Conservation (phyloP, 2,113 vertebrate genomes). For the Chionis minor region DNA sequence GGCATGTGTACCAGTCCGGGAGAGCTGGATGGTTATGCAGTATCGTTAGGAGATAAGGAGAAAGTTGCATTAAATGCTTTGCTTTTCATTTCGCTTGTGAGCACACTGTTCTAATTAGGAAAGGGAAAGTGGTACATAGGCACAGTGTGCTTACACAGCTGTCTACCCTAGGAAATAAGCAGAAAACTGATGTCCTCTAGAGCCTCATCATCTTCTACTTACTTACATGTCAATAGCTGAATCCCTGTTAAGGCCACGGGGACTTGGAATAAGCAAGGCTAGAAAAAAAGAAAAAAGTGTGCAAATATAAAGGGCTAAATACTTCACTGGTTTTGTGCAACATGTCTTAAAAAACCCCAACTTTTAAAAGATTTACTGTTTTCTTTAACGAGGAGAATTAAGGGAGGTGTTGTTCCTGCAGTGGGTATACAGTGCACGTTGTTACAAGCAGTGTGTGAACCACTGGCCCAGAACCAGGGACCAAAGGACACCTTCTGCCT, state of each 20-base stretch:
- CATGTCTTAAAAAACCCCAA: background rate
- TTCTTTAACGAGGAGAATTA: background rate
- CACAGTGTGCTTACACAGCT: background rate
- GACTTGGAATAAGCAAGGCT: background rate
- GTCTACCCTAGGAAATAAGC: background rate
- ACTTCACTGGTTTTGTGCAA: background rate
- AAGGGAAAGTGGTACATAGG: background rate
- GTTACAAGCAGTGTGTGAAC: background rate
- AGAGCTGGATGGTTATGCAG: background rate
- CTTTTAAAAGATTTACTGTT: background rate
- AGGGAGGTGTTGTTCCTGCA: background rate
- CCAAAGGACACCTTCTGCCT: background rate
- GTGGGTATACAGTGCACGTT: fast-evolving
- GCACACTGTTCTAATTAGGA: background rate
- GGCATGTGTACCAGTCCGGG: background rate
- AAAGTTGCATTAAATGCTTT: background rate
- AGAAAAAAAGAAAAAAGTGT: background rate
- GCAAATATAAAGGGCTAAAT: background rate
- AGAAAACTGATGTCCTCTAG: background rate
- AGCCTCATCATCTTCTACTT: background rate
- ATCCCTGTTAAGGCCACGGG: background rate
- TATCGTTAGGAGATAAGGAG: background rate
- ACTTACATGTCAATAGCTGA: background rate
- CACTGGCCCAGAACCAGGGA: background rate
- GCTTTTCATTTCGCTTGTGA: background rate